Percentiles rank a stretch among this genome's conserved stretches.
Evolutionary conservation across 2,888 invertebrate species (phyloP).

Genomic region (Archips crataeganus): DNA sequence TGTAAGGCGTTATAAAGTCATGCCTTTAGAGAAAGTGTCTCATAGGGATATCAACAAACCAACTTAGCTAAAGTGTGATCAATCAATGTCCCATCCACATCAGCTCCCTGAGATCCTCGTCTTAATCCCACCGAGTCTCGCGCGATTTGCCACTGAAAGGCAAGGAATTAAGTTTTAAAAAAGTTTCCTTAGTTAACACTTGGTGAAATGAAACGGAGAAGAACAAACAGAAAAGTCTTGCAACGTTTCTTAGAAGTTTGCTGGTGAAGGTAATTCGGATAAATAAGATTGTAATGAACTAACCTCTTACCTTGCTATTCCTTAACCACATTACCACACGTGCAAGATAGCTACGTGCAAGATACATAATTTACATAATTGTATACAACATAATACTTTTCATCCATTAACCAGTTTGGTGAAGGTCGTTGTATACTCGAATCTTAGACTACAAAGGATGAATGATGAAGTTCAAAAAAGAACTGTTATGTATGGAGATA

Average conservation of each 20-base stretch:
- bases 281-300: too few relatives aligned
- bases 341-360: too few relatives aligned
- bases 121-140: conserved; percentile 43
- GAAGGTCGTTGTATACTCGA: too few relatives aligned
- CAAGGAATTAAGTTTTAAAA: not conserved
- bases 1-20: conserved; percentile 15
- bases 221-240: not conserved
- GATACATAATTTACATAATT: too few relatives aligned
- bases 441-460: too few relatives aligned
- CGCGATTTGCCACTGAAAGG: conserved; percentile 36
- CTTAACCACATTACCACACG: too few relatives aligned
- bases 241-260: not conserved
- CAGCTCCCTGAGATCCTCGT: conserved; percentile 42
- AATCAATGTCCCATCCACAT: conserved; percentile 46
- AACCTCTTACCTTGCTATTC: too few relatives aligned
- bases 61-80: conserved; percentile 44
- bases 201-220: not conserved
- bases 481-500: too few relatives aligned
- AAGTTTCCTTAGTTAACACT: not conserved
- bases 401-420: too few relatives aligned
- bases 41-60: conserved; percentile 41
- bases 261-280: not conserved
- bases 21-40: conserved; percentile 25
- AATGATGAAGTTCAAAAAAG: too few relatives aligned
- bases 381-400: too few relatives aligned